phyloP scores from a whole-genome alignment of 2,113 vertebrate genomes.

The Bothrops jararaca region DNA sequence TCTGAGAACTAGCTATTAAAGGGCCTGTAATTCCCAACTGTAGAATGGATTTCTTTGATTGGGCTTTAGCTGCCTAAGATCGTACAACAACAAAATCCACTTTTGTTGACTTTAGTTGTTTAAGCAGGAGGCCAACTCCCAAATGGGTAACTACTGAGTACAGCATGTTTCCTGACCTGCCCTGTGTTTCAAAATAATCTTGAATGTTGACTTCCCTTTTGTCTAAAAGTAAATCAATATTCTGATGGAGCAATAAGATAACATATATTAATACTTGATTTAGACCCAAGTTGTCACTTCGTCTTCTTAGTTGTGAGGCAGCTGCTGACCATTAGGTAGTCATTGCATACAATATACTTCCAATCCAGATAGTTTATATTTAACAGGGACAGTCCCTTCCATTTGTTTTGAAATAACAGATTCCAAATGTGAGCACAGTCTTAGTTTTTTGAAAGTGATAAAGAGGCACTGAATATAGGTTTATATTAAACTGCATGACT shows the following conservation, averaged over 20 bases:
- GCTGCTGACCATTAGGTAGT: not conserved
- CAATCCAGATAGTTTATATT: not conserved
- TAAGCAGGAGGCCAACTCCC: slow-evolving; percentile 1
- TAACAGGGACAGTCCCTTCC: slow-evolving; percentile 9
- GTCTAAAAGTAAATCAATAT: not conserved
- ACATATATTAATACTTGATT: not conserved
- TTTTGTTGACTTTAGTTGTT: slow-evolving; percentile 24
- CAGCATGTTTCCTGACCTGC: slow-evolving; percentile 18
- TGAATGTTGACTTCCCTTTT: not conserved
- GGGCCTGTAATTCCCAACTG: not conserved
- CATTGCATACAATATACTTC: not conserved
- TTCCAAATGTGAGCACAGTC: not conserved
- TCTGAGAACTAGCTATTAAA: not conserved
- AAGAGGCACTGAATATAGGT: not conserved
- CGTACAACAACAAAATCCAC: slow-evolving; percentile 15
- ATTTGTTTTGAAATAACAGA: slow-evolving; percentile 14
- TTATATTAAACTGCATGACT: not conserved
- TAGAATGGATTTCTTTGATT: not conserved
- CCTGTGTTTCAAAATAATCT: not conserved
- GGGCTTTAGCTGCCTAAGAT: not conserved
- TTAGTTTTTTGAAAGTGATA: not conserved
- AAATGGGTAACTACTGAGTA: not conserved
- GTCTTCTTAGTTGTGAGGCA: not conserved
- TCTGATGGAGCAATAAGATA: not conserved
- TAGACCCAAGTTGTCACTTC: not conserved